phyloP scores from a whole-genome alignment of 2,888 invertebrate genomes.

The Drosophila falleni region DNA sequence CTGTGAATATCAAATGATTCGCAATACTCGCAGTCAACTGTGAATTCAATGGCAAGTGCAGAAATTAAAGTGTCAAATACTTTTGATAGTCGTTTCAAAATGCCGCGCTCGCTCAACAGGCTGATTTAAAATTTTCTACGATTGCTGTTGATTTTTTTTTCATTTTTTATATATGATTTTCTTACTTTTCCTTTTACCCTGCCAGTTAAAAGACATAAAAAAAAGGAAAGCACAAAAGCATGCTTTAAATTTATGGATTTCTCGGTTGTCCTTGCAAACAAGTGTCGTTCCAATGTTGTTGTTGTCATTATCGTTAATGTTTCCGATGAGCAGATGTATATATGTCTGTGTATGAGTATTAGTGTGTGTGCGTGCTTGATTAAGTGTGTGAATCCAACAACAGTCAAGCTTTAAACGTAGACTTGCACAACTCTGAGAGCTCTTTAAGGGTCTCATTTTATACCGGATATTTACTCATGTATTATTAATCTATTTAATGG shows the following conservation, averaged over 20 bases:
- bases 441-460: background rate
- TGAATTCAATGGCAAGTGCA: slow-evolving; percentile 12
- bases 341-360: slow-evolving; percentile 10
- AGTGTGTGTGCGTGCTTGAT: background rate
- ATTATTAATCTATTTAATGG: background rate
- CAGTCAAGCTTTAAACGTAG: slow-evolving; percentile 22
- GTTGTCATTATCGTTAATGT: slow-evolving; percentile 62
- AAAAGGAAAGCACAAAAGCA: slow-evolving; percentile 51
- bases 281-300: slow-evolving; percentile 57
- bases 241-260: slow-evolving; percentile 79
- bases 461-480: background rate
- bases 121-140: slow-evolving; percentile 41
- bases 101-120: slow-evolving; percentile 63
- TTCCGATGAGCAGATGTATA: slow-evolving; percentile 56
- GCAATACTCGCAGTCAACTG: slow-evolving; percentile 7
- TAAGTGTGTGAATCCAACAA: slow-evolving; percentile 15
- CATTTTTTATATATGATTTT: background rate
- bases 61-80: slow-evolving; percentile 3
- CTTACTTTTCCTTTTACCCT: slow-evolving; percentile 5
- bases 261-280: slow-evolving; percentile 74
- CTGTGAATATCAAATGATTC: slow-evolving; percentile 7
- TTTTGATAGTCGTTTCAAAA: slow-evolving; percentile 23
- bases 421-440: background rate
- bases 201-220: slow-evolving; percentile 19
- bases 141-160: slow-evolving; percentile 16